Conservation (phyloP, 2,113 vertebrate species). For the Nothocercus nigrocapillus region DNA sequence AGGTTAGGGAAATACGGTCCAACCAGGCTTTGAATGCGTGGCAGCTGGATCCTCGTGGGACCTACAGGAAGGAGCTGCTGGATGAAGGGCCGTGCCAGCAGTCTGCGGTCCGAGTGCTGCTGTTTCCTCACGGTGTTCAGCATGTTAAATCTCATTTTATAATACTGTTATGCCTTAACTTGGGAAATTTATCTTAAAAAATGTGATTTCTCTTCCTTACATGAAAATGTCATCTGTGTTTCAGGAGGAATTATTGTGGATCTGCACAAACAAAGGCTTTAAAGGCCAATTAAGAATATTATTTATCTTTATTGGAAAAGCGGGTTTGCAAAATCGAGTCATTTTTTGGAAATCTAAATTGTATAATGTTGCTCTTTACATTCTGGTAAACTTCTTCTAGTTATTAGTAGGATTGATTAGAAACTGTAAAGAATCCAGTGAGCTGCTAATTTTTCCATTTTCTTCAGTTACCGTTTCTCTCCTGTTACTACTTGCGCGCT, state of each 20-base stretch:
- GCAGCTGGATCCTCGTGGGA: not conserved
- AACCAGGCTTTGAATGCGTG: not conserved
- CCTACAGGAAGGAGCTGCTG: not conserved
- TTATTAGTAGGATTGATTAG: not conserved
- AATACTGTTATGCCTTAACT: not conserved
- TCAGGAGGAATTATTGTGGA: not conserved
- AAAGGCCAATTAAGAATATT: not conserved
- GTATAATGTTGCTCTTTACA: not conserved
- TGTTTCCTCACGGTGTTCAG: not conserved
- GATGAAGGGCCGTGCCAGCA: not conserved
- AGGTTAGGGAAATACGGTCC: not conserved
- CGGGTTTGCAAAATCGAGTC: slow-evolving; percentile 7
- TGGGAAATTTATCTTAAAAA: not conserved
- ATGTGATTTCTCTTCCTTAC: not conserved
- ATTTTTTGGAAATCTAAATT: not conserved
- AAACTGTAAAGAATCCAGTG: not conserved
- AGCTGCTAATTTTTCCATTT: not conserved
- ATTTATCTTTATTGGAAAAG: not conserved
- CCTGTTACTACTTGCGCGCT: not conserved
- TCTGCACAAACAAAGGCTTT: not conserved
- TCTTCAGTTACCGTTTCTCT: not conserved
- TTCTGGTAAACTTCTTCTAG: not conserved
- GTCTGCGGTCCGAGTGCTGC: not conserved
- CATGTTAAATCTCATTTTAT: not conserved
- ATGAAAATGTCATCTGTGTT: not conserved